Evolutionary conservation across 2,797 vertebrate genomes (phyloP).

Genomic region (Eptatretus atami): DNA sequence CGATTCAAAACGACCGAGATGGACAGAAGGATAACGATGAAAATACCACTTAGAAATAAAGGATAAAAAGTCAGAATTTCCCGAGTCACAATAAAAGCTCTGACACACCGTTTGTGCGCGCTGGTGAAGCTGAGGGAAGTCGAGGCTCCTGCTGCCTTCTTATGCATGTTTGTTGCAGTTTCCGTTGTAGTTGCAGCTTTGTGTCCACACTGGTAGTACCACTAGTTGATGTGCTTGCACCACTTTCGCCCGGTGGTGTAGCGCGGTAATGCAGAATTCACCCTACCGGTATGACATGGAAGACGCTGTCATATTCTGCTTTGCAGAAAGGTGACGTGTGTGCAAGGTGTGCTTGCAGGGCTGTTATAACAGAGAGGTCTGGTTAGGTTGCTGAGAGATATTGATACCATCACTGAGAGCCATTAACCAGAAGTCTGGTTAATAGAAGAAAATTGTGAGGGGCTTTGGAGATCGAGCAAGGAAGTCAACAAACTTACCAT

Average conservation of each 20-base stretch:
- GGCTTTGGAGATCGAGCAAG: no score
- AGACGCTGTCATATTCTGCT: background rate
- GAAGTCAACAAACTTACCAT: background rate
- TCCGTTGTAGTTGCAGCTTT: constrained; percentile 90
- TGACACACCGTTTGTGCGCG: constrained; percentile 15
- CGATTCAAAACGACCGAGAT: no score
- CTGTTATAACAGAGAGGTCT: no score
- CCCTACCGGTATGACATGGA: background rate
- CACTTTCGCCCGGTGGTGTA: background rate
- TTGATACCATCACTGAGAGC: no score
- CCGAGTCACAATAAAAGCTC: no score
- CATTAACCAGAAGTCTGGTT: no score
- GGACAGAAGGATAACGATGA: no score
- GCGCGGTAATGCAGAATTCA: background rate
- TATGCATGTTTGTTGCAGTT: constrained; percentile 29
- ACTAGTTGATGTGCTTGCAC: background rate
- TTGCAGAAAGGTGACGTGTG: constrained; percentile 4
- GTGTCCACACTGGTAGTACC: constrained; percentile 25
- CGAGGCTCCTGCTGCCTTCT: constrained; percentile 95
- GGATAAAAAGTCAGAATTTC: no score
- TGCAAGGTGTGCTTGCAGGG: background rate
- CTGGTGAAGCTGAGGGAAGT: constrained; percentile 47
- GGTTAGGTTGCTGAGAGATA: no score
- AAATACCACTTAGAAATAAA: no score
- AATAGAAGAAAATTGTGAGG: no score